phyloP scores from a whole-genome alignment of 2,797 vertebrate species.

The Aldrovandia affinis region DNA sequence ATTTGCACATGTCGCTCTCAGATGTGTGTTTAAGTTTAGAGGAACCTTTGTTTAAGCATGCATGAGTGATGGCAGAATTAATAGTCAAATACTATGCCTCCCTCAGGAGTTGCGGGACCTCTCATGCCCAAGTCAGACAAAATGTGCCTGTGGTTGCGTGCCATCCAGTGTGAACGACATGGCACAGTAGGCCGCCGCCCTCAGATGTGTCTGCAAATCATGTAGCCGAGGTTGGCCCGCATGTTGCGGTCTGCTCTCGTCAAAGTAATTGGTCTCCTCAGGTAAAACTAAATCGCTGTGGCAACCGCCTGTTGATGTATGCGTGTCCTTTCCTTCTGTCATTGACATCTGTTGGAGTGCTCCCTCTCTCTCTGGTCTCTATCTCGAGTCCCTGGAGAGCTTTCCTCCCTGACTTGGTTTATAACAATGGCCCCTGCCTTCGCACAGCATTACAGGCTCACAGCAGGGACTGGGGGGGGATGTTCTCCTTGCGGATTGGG shows the following conservation, averaged over 20 bases:
- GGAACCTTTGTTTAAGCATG: neutral
- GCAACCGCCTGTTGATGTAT: neutral
- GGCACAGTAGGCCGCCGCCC: neutral
- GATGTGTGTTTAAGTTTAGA: neutral
- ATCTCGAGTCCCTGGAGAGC: neutral
- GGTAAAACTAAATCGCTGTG: neutral
- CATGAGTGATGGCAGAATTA: neutral
- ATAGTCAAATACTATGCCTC: no score
- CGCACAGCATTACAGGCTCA: neutral
- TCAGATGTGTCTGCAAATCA: neutral
- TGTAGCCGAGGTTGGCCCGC: neutral
- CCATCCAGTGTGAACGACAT: neutral
- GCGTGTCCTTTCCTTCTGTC: neutral
- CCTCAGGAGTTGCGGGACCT: no score
- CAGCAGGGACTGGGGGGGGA: neutral
- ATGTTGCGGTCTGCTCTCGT: neutral
- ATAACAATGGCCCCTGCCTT: neutral
- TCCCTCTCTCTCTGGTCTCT: neutral
- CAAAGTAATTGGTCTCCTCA: neutral
- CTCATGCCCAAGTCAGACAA: neutral
- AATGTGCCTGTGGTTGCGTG: neutral
- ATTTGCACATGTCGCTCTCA: neutral
- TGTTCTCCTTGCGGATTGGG: neutral
- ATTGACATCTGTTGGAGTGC: neutral
- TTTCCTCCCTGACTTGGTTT: neutral